Base-by-base conservation (phyloP, 2,113 vertebrate species). In the Parus major region DNA sequence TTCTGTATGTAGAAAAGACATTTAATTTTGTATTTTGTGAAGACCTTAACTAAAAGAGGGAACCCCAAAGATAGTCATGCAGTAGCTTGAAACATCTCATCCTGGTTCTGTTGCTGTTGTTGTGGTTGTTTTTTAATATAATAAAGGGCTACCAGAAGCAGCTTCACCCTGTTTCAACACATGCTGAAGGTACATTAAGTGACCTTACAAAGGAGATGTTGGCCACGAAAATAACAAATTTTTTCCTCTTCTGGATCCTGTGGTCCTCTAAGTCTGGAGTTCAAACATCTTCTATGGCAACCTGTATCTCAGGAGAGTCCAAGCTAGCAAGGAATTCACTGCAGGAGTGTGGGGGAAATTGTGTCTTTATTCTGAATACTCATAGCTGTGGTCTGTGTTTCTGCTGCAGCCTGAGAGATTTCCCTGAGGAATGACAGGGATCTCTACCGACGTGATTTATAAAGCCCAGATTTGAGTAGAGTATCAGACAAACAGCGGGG, bases 1-100 rank as follows among this genome's bases (percentile, higher is more conserved):
- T 96, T 95, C 90, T 97, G 96, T 96, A 94, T 60, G 81, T 97
- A 97, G 98, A 95, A 77, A 91, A 70, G 86, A 89, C 86, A 41
- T 75, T 97, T 96, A 95, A 91, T 98, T 97, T 97, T 97, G 96
- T 97, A 96, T 96, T 97, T 95, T 96, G 90, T 96, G 95, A 95
- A 95, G 95, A 97, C 76, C 70, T 97, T 97, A 97, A 97, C 96
- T 91, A 94, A 91, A 97, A 85, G 96, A 96, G 96, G 95, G 96
- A 96, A 92, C 95, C 94, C 97, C 97, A 98, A 97, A 98, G 97
- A 97, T 79, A 97, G 94, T 90, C 36, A n/a, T 31, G 50, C 59
- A 60, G 69, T 93, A 96, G 96, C 44, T 70, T 96, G 96, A 70
- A 97, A 73, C 92, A 92, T 76, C 91, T 87, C 94, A 31, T 41